Evolutionary conservation across 1,140 invertebrate genomes (phyloP).

Genomic region (Dreissena rostriformis): DNA sequence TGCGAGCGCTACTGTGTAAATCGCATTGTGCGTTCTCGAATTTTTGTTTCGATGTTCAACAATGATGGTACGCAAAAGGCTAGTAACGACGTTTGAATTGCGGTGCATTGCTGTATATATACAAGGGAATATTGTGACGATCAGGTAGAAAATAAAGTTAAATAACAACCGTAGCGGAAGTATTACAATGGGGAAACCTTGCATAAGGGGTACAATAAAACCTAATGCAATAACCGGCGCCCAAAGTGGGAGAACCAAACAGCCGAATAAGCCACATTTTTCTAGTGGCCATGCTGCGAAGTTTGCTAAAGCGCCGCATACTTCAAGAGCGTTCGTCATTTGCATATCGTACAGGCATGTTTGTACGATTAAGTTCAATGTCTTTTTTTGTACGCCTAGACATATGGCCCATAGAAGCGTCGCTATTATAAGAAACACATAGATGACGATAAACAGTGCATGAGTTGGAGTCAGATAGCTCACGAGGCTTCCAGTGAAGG

Average conservation of each 20-base stretch:
- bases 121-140: neutral
- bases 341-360: slow-evolving; percentile 32
- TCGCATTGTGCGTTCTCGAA: neutral
- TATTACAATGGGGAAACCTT: slow-evolving; percentile 29
- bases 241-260: slow-evolving; percentile 23
- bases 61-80: neutral
- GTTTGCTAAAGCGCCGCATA: slow-evolving; percentile 3
- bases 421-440: neutral
- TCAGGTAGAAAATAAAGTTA: slow-evolving; percentile 8
- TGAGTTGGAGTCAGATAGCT: slow-evolving; percentile 26
- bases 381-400: slow-evolving; percentile 8
- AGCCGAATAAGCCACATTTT: slow-evolving; percentile 21
- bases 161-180: slow-evolving; percentile 10
- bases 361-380: slow-evolving; percentile 18
- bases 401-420: neutral
- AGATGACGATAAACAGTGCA: slow-evolving; percentile 7
- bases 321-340: neutral
- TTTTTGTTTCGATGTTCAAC: neutral
- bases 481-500: slow-evolving; percentile 14
- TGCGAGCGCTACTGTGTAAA: slow-evolving; percentile 16
- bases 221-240: neutral
- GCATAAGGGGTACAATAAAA: neutral
- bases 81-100: neutral
- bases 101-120: neutral
- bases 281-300: slow-evolving; percentile 13